A percentile compares a stretch with the other conserved stretches of the same genome.
Conservation (phyloP, 2,888 invertebrate genomes). For the Drosophila ochracea region DNA sequence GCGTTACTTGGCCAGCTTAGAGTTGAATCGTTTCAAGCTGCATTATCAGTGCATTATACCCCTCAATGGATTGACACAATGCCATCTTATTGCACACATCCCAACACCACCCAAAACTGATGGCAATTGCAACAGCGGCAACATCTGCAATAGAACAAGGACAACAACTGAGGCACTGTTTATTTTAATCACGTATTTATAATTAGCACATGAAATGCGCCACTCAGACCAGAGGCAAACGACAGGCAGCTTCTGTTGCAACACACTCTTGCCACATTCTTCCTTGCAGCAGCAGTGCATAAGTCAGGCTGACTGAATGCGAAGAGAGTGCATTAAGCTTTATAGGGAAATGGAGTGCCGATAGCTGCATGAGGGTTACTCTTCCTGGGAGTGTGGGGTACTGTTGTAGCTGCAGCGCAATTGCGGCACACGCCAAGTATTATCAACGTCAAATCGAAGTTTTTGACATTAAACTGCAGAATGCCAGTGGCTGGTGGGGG, state of each 20-base stretch:
- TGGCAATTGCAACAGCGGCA: constrained; percentile 28
- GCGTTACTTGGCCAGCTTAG: background rate
- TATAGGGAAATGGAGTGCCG: background rate
- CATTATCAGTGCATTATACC: constrained; percentile 7
- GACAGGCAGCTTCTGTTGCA: constrained; percentile 38
- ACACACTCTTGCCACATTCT: background rate
- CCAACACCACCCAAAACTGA: constrained; percentile 17
- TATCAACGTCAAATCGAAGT: constrained; percentile 68
- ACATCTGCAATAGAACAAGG: constrained; percentile 20
- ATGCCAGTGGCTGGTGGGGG: background rate
- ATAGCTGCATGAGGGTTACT: constrained; percentile 2
- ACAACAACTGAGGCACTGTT: constrained; percentile 44
- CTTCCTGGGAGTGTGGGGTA: constrained; percentile 2
- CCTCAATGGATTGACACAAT: constrained; percentile 10
- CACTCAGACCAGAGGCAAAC: constrained; percentile 50
- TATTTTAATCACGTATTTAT: constrained; percentile 75
- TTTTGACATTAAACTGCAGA: constrained; percentile 71
- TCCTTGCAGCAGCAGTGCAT: constrained; percentile 20
- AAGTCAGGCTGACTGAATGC: constrained; percentile 28
- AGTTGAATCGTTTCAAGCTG: constrained; percentile 2
- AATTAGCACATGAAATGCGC: constrained; percentile 73
- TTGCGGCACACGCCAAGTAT: constrained; percentile 71
- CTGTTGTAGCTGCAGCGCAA: constrained; percentile 30
- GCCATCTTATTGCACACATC: constrained; percentile 36
- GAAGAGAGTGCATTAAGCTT: constrained; percentile 17